A percentile compares a stretch with the other conserved stretches of the same genome.
Evolutionary conservation across 2,888 invertebrate genomes (phyloP).

Genomic region (Oasisia sp.): DNA sequence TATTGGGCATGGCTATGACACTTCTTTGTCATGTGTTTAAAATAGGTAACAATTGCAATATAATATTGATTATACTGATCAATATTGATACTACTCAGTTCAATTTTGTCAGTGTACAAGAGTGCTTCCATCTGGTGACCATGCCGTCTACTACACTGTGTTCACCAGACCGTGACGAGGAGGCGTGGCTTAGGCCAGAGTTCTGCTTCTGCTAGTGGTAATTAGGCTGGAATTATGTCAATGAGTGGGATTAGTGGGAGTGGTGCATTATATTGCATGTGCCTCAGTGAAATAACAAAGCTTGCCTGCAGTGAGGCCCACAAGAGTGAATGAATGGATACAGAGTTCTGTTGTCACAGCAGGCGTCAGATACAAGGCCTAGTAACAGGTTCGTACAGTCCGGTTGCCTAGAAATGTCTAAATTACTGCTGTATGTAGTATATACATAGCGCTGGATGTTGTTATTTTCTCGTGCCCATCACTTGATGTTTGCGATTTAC

Average conservation of each 20-base stretch:
- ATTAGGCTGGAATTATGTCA: constrained; percentile 12
- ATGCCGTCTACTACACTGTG: neutral
- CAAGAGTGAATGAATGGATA: neutral
- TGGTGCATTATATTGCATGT: neutral
- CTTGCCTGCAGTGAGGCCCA: neutral
- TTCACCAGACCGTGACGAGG: neutral
- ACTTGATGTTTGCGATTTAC: neutral
- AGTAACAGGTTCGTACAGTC: neutral
- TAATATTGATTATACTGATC: too few species aligned
- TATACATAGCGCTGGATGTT: neutral
- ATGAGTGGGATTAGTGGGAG: neutral
- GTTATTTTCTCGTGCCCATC: too few species aligned
- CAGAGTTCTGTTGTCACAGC: neutral
- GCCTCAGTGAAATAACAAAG: neutral
- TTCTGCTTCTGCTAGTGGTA: neutral
- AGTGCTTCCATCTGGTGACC: neutral
- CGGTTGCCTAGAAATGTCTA: neutral
- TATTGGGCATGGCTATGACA: too few species aligned
- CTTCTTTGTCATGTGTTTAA: too few species aligned
- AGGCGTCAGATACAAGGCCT: neutral
- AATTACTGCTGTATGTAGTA: neutral
- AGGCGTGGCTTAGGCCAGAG: neutral
- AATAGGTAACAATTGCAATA: too few species aligned
- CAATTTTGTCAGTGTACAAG: neutral
- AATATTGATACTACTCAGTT: too few species aligned